Conservation (phyloP, 1,140 invertebrate species). For the Sarcophaga bullata region DNA sequence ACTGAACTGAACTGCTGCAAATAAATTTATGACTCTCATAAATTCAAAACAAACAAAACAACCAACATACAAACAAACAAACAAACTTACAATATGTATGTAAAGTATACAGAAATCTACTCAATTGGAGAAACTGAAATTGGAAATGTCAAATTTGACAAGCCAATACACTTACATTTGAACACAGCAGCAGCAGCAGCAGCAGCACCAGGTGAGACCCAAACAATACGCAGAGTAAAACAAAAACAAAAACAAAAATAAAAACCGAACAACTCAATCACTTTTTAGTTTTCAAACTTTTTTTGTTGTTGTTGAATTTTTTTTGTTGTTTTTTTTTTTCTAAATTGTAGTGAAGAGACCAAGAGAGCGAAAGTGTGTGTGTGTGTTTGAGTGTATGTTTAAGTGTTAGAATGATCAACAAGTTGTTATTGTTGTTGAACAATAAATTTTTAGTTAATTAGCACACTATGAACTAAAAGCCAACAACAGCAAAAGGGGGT, state of each 20-base stretch:
- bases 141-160: neutral
- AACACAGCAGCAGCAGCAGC: neutral
- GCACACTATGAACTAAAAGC: neutral
- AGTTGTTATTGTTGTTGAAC: neutral
- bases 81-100: no score
- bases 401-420: neutral
- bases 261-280: neutral
- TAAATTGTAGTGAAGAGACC: neutral
- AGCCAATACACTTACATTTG: neutral
- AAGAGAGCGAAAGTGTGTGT: neutral
- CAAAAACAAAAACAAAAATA: neutral
- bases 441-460: conserved; percentile 9
- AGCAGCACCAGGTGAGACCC: no score
- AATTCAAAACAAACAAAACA: neutral
- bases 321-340: neutral
- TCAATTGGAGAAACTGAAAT: neutral
- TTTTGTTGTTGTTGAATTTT: neutral
- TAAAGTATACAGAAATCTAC: no score
- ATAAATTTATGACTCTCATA: conserved; percentile 17
- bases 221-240: no score
- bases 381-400: neutral
- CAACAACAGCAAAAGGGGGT: neutral
- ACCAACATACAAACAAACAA: neutral
- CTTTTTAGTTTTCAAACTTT: neutral
- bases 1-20: neutral